Evolutionary conservation across 2,888 invertebrate genomes (phyloP), one percentile per base, ranked within the genome.

Genomic region (Choristoneura rosaceana): DNA sequence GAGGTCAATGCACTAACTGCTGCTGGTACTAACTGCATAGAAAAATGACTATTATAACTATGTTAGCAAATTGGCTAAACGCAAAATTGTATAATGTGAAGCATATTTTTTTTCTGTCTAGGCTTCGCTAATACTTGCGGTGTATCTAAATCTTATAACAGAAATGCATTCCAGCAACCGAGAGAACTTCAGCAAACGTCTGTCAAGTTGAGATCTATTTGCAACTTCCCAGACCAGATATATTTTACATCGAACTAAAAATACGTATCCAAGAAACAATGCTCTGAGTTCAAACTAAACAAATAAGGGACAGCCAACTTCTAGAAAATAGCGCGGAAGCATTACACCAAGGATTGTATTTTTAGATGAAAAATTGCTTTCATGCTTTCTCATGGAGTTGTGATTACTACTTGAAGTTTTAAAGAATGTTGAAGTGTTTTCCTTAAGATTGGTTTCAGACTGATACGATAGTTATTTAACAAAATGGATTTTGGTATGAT

Each of bases 121-220:
- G 15, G 7, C 1, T 52, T 52, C 15, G 15, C 52, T 17, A 25
- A 25, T 1, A 5, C 25, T 55, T n/a, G 55, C 55, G 12, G 12
- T 4, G 12, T 55, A n/a, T 55, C 25, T 55, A 70, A 66, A 74
- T 74, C 74, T 70, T 71, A 74, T 74, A 78, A 78, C 70, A 75
- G 77, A 78, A 79, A n/a, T 74, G 76, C 77, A 78, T 81, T 75
- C 67, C 68, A 75, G 80, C 76, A 82, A 80, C 78, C 74, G 76
- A 77, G 77, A 74, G 76, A 85, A 84, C 80, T 83, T 83, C 74
- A 67, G 74, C 77, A 78, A 75, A 74, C 76, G 78, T 79, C 77
- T 79, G 81, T 75, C 74, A 76, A 79, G 80, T 80, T 75, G 75
- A 78, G 74, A 83, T 81, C 78, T 78, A 77, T 82, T 79, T 76